Percentiles rank a stretch among this genome's conserved stretches.
These are phyloP conservation scores for Aldabrachelys gigantea DNA, from an alignment of 2,113 vertebrate species.

Conservation along the genomic window DNA sequence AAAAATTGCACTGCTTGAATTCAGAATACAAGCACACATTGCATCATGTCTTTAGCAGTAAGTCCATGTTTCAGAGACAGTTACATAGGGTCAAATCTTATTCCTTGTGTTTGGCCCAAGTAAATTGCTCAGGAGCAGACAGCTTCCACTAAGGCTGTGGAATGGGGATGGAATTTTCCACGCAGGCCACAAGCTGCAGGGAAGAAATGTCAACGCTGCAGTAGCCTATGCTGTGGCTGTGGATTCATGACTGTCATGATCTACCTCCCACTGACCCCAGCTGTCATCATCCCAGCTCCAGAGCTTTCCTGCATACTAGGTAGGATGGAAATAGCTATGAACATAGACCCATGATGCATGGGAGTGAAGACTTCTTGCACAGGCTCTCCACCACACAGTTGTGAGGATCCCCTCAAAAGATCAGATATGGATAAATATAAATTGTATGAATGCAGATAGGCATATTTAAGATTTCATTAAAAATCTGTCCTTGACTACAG, in stretches of 20 bases:
- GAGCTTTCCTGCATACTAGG: background rate
- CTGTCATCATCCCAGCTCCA: background rate
- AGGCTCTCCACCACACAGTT: background rate
- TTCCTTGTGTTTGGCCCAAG: background rate
- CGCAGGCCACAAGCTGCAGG: background rate
- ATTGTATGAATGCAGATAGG: background rate
- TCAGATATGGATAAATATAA: background rate
- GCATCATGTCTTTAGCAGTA: background rate
- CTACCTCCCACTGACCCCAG: background rate
- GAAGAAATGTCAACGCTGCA: background rate
- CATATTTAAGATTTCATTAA: background rate
- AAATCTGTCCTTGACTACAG: background rate
- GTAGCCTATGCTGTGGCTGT: background rate
- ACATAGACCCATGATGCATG: background rate
- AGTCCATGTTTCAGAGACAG: background rate
- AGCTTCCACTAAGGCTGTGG: background rate
- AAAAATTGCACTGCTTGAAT: background rate
- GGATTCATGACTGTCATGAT: background rate
- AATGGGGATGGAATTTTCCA: background rate
- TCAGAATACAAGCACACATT: background rate
- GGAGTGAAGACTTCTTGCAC: background rate
- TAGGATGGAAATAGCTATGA: background rate
- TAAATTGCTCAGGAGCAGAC: background rate
- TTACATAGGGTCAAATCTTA: background rate
- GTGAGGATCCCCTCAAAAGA: background rate